Base-by-base conservation (phyloP, 2,113 vertebrate species). In the Pogona vitticeps region DNA sequence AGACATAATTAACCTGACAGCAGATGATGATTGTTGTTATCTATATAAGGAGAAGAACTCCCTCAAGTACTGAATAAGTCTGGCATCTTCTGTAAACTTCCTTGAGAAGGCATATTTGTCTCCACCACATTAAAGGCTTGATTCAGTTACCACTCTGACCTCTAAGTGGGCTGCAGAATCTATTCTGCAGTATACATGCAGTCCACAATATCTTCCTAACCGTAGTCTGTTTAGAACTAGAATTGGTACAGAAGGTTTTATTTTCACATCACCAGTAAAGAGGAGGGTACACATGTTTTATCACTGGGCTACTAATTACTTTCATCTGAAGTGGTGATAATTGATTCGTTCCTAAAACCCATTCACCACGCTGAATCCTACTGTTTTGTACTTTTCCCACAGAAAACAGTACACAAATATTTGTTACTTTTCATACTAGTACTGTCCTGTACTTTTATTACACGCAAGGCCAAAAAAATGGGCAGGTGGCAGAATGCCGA, bases 401-500 rank as follows among this genome's bases (percentile, higher is more conserved):
- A 42, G 52, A 67, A 31, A 76, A 36, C 2, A 17, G 38, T 31
- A 31, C 9, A 84, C 14, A 36, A 75, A 75, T 36, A 31, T 20
- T 17, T 31, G 61, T 76, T 68, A 36, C 9, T 68, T 28, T 58
- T 67, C 67, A 31, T 36, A 56, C 52, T 2, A 67, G 71, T 33
- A 7, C 5, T 6, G 13, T 38, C 13, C 9, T 82, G 72, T n/a
- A 52, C 17, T 67, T 83, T 13, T 84, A 52, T 10, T 33, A 31
- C 65, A 2, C 5, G 28, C 21, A 23, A 72, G 40, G 33, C 42
- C 78, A 59, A 87, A 26, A 18, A 81, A 52, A 13, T 58, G 31
- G 36, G 61, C 33, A 52, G 20, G 67, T 75, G 26, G 65, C 61
- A 88, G 71, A 89, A 88, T 85, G 5, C 46, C 33, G 20, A 26